A percentile compares a stretch with the other conserved stretches of the same genome.
These are phyloP conservation scores for Microtus oregoni DNA, from an alignment of 2,113 vertebrate species.

Conservation along the genomic window DNA sequence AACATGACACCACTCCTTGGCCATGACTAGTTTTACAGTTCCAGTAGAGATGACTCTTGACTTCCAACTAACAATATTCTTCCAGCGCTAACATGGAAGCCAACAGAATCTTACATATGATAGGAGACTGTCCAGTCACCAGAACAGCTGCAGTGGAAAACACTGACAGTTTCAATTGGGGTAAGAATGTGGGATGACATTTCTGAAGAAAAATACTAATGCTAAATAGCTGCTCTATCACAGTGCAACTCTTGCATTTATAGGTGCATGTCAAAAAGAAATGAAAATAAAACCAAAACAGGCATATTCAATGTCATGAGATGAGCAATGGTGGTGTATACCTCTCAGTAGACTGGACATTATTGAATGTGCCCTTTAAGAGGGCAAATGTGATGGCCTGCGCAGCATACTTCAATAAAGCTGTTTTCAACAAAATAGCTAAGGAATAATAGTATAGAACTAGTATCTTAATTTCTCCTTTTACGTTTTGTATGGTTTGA, in stretches of 20 bases:
- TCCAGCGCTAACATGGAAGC: neutral
- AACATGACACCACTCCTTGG: neutral
- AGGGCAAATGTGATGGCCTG: neutral
- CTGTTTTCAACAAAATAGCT: neutral
- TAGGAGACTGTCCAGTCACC: neutral
- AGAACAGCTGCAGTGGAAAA: neutral
- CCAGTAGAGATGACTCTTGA: neutral
- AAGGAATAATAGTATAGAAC: neutral
- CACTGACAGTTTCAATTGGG: neutral
- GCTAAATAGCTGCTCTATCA: neutral
- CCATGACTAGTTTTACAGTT: neutral
- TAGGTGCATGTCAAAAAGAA: neutral
- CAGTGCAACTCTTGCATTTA: neutral
- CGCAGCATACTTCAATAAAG: neutral
- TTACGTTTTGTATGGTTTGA: neutral
- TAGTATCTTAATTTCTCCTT: neutral
- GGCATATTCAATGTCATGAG: neutral
- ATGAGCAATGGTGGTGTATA: neutral
- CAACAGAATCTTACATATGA: neutral
- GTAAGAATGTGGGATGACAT: neutral
- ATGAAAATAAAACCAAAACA: neutral
- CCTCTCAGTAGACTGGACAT: neutral
- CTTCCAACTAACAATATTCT: neutral
- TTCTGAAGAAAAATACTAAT: neutral
- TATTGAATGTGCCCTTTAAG: neutral